Evolutionary conservation across 1,140 invertebrate genomes (phyloP), one percentile per base, ranked within the genome.

Genomic region (Diabrotica virgifera): DNA sequence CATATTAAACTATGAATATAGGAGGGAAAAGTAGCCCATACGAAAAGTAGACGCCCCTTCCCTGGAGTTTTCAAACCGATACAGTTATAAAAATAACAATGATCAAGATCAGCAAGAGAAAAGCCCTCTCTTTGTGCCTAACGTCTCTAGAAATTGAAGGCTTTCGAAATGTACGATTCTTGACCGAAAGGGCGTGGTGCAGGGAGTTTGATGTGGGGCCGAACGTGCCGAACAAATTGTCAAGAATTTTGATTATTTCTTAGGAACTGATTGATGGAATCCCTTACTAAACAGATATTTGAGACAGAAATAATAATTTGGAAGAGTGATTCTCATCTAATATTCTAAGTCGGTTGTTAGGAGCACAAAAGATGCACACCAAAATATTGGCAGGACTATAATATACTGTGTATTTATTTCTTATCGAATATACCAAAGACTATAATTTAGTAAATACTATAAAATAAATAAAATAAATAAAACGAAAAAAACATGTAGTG

Each of bases 181-280:
- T 46, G 40, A 46, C 40, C 40, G 40, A 46, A 10, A 46, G 40
- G 40, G 40, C 40, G 40, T 46, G 40, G 40, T 46, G 40, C 3
- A 46, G 40, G 40, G 40, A 46, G 4, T 46, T 46, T 46, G 40
- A 46, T 46, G 40, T 46, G 40, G 40, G 40, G 40, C 40, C 8
- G 40, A 46, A 5, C 40, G 40, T 46, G 40, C 40, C 5, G 40
- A 2, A 8, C 8, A 46, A 46, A 46, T 46, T 46, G n/a, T n/a
- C n/a, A 46, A 46, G 40, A 46, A 46, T 46, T 46, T 46, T n/a
- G 40, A 46, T 46, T 46, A 46, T 46, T 46, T 46, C 40, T 46
- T 46, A 10, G 40, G 40, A 46, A 46, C 40, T 46, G 40, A 46
- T 46, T 46, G 40, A 46, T 46, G 40, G 40, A 46, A 46, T 46